These are phyloP conservation scores for Ditylenchus dipsaci DNA, from an alignment of 1,140 invertebrate genomes.

Conservation along the genomic window DNA sequence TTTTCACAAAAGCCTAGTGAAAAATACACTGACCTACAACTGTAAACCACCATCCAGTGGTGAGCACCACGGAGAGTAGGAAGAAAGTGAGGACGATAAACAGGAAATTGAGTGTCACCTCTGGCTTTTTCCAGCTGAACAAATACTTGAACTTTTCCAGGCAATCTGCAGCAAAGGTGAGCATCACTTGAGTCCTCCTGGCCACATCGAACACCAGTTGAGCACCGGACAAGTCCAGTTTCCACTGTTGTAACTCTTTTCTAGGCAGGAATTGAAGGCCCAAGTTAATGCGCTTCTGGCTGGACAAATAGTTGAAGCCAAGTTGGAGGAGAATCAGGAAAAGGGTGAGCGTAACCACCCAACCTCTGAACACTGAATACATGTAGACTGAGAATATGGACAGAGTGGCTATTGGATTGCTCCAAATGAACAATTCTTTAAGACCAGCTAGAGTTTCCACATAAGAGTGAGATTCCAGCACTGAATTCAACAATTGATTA, in stretches of 20 bases:
- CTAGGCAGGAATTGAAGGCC: constrained; percentile 46
- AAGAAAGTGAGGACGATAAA: constrained; percentile 36
- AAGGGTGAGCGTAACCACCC: constrained; percentile 35
- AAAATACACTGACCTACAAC: constrained; percentile 31
- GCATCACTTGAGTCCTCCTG: constrained; percentile 34
- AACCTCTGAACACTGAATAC: constrained; percentile 41
- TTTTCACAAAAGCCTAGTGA: constrained; percentile 12
- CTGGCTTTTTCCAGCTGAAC: constrained; percentile 43
- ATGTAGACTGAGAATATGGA: constrained; percentile 43
- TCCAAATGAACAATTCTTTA: constrained; percentile 46
- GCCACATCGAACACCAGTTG: constrained; percentile 52
- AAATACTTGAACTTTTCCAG: constrained; percentile 43
- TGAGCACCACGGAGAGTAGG: constrained; percentile 20
- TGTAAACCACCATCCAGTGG: constrained; percentile 23
- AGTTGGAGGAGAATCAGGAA: constrained; percentile 43
- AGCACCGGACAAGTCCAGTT: constrained; percentile 48
- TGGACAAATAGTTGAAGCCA: constrained; percentile 40
- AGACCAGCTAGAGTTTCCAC: constrained; percentile 42
- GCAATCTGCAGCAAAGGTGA: constrained; percentile 43
- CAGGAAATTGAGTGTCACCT: constrained; percentile 41
- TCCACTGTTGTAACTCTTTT: constrained; percentile 32
- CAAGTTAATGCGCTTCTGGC: constrained; percentile 43
- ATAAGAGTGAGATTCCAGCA: constrained; percentile 40
- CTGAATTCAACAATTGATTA: constrained; percentile 24
- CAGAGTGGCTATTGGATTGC: constrained; percentile 37